Base-by-base conservation (phyloP, 2,888 invertebrate genomes). In the Oligia strigilis region DNA sequence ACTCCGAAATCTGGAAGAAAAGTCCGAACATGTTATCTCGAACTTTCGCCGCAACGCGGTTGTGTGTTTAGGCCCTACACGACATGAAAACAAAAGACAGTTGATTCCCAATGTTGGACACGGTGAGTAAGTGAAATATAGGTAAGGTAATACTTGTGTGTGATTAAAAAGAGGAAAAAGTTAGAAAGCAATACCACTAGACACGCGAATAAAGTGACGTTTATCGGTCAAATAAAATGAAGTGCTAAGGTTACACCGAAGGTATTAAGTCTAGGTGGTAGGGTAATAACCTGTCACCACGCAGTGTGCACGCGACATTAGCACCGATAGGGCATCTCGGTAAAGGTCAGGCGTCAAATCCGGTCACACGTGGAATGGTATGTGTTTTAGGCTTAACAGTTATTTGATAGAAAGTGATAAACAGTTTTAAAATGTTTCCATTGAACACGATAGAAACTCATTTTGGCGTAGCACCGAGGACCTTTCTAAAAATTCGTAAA, bases 301-400 rank as follows among this genome's bases (percentile, higher is more conserved):
- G 49, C 67, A 65, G 60, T 77, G 60, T 70, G 70, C 75, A 79
- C 83, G 81, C 81, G 69, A 80, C 84, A 76, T 78, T 67, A 78
- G 77, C 73, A 64, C 64, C 72, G 58, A 43, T 67, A 70, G 80
- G 79, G 71, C 77, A 62, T 64, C 62, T 49, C 64, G 67, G 36
- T 65, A 83, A 83, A 88, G 87, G 81, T 86, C 85, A 83, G 23
- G 23, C 72, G 83, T 74, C 83, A 75, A 86, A 79, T 74, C 75
- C 78, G 70, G 80, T 70, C 75, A 82, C 75, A 86, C 73, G 70
- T 86, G 70, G 67, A 65, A 64, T 75, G 58, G 58, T 55, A 78
- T 66, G 66, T 81, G 46, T 71, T 71, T 78, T 19, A 83, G 36
- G 78, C 58, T 77, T 66, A 23, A 65, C 77, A 71, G 77, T 60